Evolutionary conservation across 2,888 invertebrate genomes (phyloP), one percentile per base, ranked within the genome.

Genomic region (Euplagia quadripunctaria): DNA sequence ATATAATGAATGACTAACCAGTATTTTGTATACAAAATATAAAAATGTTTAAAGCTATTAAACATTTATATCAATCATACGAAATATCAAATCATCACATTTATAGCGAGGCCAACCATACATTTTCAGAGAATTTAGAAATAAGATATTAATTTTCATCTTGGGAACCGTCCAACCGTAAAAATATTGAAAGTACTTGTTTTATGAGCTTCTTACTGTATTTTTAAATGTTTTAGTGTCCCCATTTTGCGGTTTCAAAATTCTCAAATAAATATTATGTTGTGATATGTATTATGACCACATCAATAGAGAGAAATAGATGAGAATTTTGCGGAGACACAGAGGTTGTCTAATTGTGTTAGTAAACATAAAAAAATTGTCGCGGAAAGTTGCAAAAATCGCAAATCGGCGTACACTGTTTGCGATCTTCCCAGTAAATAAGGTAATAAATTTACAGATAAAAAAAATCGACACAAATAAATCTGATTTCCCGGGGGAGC

Each of bases 91-190:
- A 70, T 74, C 11, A 73, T 74, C 42, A n/a, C 31, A 42, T 49
- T 78, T 64, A 74, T 61, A 46, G 70, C 67, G 67, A 67, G 55
- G 43, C n/a, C 11, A 11, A 67, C 52, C 43, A 71, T 80, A 76
- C 77, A 82, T 79, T 72, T 41, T 67, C 9, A 43, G 68, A 43
- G 2, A 75, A 71, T 77, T 74, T 77, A 73, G 65, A 73, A 76
- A 76, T 68, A 55, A 74, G 66, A 65, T 68, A 70, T 71, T 70
- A 75, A 17, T 55, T 64, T 77, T 74, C 71, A 58, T 76, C 77
- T 79, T 84, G 79, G 81, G 76, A 68, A 70, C 64, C 70, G 52
- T 82, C 79, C 83, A 83, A 82, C 72, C 20, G 68, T 78, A 70
- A 71, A 75, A 52, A 71, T 64, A 75, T 83, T 80, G 74, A 64